Base-by-base conservation (phyloP, 2,888 invertebrate genomes). In the Epinotia nisella region DNA sequence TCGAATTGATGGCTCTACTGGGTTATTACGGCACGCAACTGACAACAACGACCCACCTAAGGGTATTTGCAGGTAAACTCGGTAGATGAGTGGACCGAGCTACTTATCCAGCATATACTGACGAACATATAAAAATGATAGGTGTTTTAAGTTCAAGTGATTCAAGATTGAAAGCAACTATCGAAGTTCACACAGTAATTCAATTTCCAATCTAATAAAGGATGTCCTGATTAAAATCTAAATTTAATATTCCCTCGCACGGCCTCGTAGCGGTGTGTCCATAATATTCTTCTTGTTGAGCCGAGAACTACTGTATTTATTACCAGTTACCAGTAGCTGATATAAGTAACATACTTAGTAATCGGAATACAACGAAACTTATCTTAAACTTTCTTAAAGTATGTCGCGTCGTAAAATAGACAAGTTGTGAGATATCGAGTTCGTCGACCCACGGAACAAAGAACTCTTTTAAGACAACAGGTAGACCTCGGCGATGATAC, bases 391-490 rank as follows among this genome's bases (percentile, higher is more conserved):
- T 78, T 79, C 74, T 73, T 68, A 76, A 79, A 78, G 80, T 78
- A 75, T 75, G 75, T 79, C 74, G 71, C 74, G 74, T 75, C 78
- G 77, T 77, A 80, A 84, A 82, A 82, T 85, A 81, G 83, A 84
- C 78, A 84, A 85, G 80, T 35, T 35, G 35, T 84, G 78, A 86
- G 90, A 91, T 90, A 89, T 85, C 77, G 78, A 83, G 90, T 87
- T 88, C 83, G 82, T 80, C 81, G 87, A 88, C 85, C 89, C 81
- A 75, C 78, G 77, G 79, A 81, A 86, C 85, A 88, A 89, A 87
- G 85, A 86, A 77, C 80, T 80, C 80, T 85, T 82, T 82, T 73
- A 77, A 80, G 80, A 78, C 81, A 82, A 80, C 84, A 85, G 84
- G 82, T 84, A 84, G 81, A 82, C 79, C 75, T 49, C 49, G 81